Evolutionary conservation across 1,140 invertebrate genomes (phyloP), one percentile per base, ranked within the genome.

Genomic region (Spodoptera frugiperda): DNA sequence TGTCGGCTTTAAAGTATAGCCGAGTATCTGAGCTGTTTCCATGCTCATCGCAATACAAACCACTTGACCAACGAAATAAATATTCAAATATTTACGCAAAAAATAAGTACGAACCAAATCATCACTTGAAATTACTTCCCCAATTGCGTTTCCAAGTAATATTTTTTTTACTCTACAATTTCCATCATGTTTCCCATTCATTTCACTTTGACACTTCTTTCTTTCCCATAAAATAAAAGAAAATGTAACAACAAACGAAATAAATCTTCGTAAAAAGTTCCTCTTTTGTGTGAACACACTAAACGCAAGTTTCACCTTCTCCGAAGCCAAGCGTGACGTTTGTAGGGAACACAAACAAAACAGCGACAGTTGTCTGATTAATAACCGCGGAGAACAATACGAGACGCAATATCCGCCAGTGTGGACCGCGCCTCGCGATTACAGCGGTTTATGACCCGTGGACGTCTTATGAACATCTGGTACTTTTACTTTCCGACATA

Each of bases 331-430:
- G 46, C 76, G 59, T 73, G 76, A 78, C 59, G 68, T 71, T 61
- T 57, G 61, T 78, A 71, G 49, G 55, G 54, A 51, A 33, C n/a
- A 55, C 19, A 73, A 73, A 73, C 55, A 73, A 77, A 71, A 65
- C 76, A 73, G 59, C 33, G 57, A 78, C 76, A 72, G 59, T 77
- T 71, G 25, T 55, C 70, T 78, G 76, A 78, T 72, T 72, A 73
- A 78, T 72, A 61, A 78, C 76, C 46, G 33, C 19, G 15, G 76
- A 72, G 76, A 77, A 77, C 76, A 77, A 77, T 77, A 77, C 55
- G 59, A n/a, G 68, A 78, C 46, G 76, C 67, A 77, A 77, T 72
- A 77, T 77, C 76, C 76, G 76, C 67, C 49, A 57, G 54, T 71
- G 67, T 63, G 76, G 76, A 59, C 67, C 71, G 67, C 57, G 67